Percentiles rank a stretch among this genome's conserved stretches.
phyloP scores from a whole-genome alignment of 2,797 vertebrate species.

The Australoheros facetus region DNA sequence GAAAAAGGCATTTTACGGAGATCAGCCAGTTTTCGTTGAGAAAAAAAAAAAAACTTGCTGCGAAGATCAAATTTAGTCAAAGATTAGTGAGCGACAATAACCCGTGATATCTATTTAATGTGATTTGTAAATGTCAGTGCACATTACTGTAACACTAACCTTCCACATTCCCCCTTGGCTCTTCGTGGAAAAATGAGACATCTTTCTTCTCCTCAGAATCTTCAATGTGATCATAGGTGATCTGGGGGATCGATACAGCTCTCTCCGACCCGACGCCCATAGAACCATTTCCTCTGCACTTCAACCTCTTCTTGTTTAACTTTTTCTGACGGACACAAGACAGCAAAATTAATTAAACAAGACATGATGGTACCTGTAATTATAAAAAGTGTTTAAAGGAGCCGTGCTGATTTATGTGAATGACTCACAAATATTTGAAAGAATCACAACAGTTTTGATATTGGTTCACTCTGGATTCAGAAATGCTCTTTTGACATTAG shows the following conservation, averaged over 20 bases:
- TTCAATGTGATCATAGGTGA: slow-evolving; percentile 85
- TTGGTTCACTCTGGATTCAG: background rate
- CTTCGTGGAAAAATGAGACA: slow-evolving; percentile 75
- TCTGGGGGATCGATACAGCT: slow-evolving; percentile 84
- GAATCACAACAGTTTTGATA: background rate
- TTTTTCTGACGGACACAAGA: slow-evolving; percentile 78
- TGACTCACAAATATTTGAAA: background rate
- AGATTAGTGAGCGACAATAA: background rate
- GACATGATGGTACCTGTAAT: background rate
- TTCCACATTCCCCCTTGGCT: slow-evolving; percentile 67
- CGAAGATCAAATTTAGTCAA: background rate
- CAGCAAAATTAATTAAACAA: slow-evolving; percentile 7
- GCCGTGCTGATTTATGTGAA: too few species aligned
- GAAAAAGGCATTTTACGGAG: slow-evolving; percentile 3
- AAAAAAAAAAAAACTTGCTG: slow-evolving; percentile 5
- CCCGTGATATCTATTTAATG: background rate
- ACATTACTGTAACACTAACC: slow-evolving; percentile 44
- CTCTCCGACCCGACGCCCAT: slow-evolving; percentile 75
- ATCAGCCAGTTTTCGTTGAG: slow-evolving; percentile 15
- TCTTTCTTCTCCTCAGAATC: slow-evolving; percentile 83
- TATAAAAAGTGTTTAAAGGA: background rate
- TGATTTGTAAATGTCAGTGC: background rate
- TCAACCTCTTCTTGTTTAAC: slow-evolving; percentile 82
- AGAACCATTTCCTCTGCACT: slow-evolving; percentile 80
- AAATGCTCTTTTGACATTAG: background rate